Evolutionary conservation across 1,140 invertebrate genomes (phyloP), one percentile per base, ranked within the genome.

Genomic region (Ips nitidus): DNA sequence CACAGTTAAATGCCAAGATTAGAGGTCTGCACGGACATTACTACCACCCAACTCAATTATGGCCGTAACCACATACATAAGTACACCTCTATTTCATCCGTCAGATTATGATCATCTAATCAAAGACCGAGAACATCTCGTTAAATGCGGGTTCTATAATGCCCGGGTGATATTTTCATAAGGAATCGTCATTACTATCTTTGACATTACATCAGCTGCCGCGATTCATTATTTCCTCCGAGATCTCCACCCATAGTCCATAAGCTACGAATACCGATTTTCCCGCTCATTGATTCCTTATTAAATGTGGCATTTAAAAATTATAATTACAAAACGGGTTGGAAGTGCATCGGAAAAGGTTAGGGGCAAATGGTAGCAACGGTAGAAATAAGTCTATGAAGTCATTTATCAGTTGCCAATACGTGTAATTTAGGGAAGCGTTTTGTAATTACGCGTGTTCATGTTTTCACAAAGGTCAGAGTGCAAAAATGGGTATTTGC

Each of bases 31-130:
- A 68, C 47, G 52, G 40, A 52, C 52, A 56, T 65, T 66, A 66
- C 53, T n/a, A 57, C 36, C 45, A 41, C 50, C 4, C 50, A 55
- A 59, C 62, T 62, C 66, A 69, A 61, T 69, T 69, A 69, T 59
- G 37, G 59, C 58, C 62, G 5, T 59, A 56, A 62, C 52, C 45
- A 62, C 42, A 65, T 70, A 65, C 38, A 57, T 57, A 60, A 52
- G 40, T 57, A 65, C 56, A 53, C 69, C 62, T 70, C 69, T 64
- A 64, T 70, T 70, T 65, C 52, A 64, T 58, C 41, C 69, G 62
- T 65, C 61, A 59, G 69, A 70, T 70, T 70, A 58, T 58, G 69
- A 70, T 70, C 69, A 60, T 64, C 69, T 70, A 70, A 70, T 70
- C 69, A 70, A 65, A 69, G 50, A 41, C 41, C 47, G 56, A 53